Conservation (phyloP, 1,140 invertebrate genomes). For the Idris sp. region DNA sequence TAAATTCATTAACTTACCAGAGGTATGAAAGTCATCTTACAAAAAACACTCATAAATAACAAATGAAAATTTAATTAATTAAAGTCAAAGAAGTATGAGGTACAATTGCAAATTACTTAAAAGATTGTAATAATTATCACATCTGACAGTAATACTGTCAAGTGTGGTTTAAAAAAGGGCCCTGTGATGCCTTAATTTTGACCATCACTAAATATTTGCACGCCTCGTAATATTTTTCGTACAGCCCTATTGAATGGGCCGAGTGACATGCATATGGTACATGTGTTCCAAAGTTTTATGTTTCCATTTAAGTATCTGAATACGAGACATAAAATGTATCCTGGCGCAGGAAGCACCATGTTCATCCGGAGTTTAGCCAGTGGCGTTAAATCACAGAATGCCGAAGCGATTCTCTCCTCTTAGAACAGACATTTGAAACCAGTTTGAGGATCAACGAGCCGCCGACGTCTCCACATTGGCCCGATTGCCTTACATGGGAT, state of each 20-base stretch:
- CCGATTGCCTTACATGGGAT: slow-evolving; percentile 73
- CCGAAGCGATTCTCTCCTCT: slow-evolving; percentile 58
- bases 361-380: slow-evolving; percentile 41
- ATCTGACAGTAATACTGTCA: slow-evolving; percentile 1
- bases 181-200: slow-evolving; percentile 47
- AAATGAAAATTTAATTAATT: too few relatives aligned
- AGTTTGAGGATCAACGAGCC: slow-evolving; percentile 71
- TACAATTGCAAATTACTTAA: too few relatives aligned
- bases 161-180: slow-evolving; percentile 29
- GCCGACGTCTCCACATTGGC: slow-evolving; percentile 65
- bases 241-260: slow-evolving; percentile 24
- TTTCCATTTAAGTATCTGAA: slow-evolving; percentile 59
- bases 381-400: slow-evolving; percentile 57
- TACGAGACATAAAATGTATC: slow-evolving; percentile 47
- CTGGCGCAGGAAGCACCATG: slow-evolving; percentile 30
- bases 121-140: too few relatives aligned
- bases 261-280: slow-evolving; percentile 47
- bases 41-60: too few relatives aligned
- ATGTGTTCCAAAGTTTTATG: slow-evolving; percentile 58
- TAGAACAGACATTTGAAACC: slow-evolving; percentile 70
- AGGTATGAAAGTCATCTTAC: too few relatives aligned
- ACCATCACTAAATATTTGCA: slow-evolving; percentile 35
- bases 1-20: too few relatives aligned
- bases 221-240: slow-evolving; percentile 25
- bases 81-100: too few relatives aligned